A percentile compares a stretch with the other conserved stretches of the same genome.
Evolutionary conservation across 2,888 invertebrate species (phyloP).

Genomic region (Tipula lateralis): DNA sequence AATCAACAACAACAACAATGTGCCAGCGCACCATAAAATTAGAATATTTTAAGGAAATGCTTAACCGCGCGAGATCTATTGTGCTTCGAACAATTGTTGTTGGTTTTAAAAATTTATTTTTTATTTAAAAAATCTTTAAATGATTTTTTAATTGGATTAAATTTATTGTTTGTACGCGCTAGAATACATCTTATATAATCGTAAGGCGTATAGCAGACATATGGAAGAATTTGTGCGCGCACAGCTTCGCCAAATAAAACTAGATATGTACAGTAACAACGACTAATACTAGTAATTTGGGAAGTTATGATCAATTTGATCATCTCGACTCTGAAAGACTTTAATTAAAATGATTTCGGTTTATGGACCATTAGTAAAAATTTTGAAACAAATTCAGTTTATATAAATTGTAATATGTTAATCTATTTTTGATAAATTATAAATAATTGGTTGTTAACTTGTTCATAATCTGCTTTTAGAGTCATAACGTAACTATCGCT

Average conservation of each 20-base stretch:
- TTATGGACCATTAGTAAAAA: too few species aligned
- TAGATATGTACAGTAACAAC: background rate
- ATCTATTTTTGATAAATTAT: too few species aligned
- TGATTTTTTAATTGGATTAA: constrained; percentile 24
- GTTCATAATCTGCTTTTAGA: too few species aligned
- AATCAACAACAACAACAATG: background rate
- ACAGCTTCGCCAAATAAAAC: background rate
- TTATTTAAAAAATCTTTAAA: background rate
- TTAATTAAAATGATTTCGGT: background rate
- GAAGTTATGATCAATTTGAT: background rate
- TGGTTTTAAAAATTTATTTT: background rate
- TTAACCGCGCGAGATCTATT: background rate
- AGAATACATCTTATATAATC: background rate
- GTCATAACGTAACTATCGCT: too few species aligned
- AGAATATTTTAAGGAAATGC: constrained; percentile 13
- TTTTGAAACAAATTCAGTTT: too few species aligned
- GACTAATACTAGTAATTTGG: background rate
- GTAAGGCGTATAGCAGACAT: background rate
- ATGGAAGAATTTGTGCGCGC: background rate
- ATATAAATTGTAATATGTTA: too few species aligned
- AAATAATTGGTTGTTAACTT: too few species aligned
- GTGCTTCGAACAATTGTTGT: background rate
- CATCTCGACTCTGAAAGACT: background rate
- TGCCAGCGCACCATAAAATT: too few species aligned
- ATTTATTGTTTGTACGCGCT: background rate